Base-by-base conservation (phyloP, 2,888 invertebrate genomes). In the Azorinus chamasolen region DNA sequence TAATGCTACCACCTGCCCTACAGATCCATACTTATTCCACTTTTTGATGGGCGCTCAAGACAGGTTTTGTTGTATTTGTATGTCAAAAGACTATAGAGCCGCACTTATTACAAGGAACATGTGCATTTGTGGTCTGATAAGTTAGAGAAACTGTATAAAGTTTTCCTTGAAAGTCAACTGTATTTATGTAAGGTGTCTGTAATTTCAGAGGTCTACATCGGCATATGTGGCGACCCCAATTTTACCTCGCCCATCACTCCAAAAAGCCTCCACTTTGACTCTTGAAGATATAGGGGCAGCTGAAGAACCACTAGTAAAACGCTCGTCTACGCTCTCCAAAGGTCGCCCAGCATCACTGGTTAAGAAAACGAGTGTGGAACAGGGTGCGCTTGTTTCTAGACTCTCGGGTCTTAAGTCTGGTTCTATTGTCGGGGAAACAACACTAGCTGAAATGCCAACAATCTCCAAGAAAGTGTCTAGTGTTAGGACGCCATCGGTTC, bases 381-480 rank as follows among this genome's bases (percentile, higher is more conserved):
- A 76, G 46, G 72, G 63, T 5, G 70, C 68, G 10, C 54, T 73
- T 5, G 73, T 74, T 2, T 74, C 77, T 16, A 70, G 41, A 22
- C 55, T 78, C 12, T 69, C 70, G 25, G 63, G 70, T 24, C 32
- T 71, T 1, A 63, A 63, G 18, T 77, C 81, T 14, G 81, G 81
- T 2, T 77, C 77, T 16, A 61, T 74, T n/a, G 55, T 81, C 6
- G 81, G 81, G 2, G 77, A 77, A 64, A 81, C 81, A 16, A 32
- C 71, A 6, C 24, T 65, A 4, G 70, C 53, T 12, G 41, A 64
- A 22, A 48, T 25, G 22, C 32, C 57, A 20, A 41, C 43, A 5
- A 8, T 57, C 24, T 55, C 65, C 12, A 58, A 59, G 39, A 64
- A 63, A 51, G 25, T 63, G 25, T 58, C 73, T 0, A 73, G 62